Conservation (phyloP, 1,140 invertebrate genomes). For the Anastrepha obliqua region DNA sequence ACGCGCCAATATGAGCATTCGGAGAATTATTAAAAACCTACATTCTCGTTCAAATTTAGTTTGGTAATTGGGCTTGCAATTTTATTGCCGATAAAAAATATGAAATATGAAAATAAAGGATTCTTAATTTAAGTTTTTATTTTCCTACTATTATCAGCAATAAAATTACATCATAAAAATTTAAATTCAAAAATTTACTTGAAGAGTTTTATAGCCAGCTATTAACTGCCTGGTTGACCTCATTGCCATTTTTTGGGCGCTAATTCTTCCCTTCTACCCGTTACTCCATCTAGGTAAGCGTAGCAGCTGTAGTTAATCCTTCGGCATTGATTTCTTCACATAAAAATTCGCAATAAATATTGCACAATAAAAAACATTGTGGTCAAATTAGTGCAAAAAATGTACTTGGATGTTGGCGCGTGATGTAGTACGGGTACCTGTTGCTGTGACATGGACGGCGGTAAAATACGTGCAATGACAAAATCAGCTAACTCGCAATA, state of each 20-base stretch:
- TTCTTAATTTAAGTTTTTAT: neutral
- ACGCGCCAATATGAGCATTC: no score
- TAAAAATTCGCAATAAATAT: neutral
- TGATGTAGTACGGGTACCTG: neutral
- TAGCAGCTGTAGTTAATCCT: constrained; percentile 17
- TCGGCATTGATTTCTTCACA: neutral
- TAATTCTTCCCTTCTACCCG: neutral
- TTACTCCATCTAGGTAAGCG: neutral
- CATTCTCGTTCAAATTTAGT: neutral
- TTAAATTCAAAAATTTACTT: neutral
- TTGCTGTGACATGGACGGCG: neutral
- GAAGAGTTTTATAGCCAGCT: neutral
- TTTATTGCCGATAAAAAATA: neutral
- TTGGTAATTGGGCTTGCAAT: neutral
- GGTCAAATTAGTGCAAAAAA: neutral
- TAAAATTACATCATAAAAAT: constrained; percentile 13
- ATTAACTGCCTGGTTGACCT: constrained; percentile 11
- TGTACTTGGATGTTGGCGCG: neutral
- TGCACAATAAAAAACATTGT: neutral
- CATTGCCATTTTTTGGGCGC: neutral
- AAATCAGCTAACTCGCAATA: neutral
- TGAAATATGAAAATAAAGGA: no score
- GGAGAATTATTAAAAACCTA: no score
- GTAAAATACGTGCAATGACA: constrained; percentile 1
- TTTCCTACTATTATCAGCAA: neutral